Percentiles rank a stretch among this genome's conserved stretches.
Evolutionary conservation across 2,113 vertebrate species (phyloP).

Genomic region (Balaeniceps rex): DNA sequence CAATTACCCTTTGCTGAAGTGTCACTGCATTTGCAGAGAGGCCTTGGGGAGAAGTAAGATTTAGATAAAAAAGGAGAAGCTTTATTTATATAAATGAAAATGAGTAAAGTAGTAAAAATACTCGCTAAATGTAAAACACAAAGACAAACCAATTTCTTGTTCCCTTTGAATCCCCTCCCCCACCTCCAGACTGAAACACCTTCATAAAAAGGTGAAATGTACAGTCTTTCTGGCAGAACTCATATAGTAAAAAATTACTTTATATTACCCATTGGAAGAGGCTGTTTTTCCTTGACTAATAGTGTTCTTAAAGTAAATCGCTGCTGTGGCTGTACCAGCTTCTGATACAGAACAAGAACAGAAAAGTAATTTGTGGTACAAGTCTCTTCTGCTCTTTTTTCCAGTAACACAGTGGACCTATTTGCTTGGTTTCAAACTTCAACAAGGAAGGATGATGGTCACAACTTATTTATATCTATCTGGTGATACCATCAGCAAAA

Average conservation of each 20-base stretch:
- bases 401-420: background rate
- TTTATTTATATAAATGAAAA: constrained; percentile 47
- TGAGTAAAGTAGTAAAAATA: background rate
- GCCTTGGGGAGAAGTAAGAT: background rate
- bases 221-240: background rate
- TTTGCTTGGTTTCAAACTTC: background rate
- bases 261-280: background rate
- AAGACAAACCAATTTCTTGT: background rate
- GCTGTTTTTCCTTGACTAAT: background rate
- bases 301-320: background rate
- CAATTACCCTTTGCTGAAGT: constrained; percentile 29
- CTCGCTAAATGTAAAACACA: background rate
- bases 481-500: background rate
- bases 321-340: background rate
- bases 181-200: background rate
- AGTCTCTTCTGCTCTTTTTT: background rate
- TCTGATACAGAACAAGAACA: background rate
- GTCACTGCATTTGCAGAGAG: background rate
- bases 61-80: background rate
- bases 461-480: background rate
- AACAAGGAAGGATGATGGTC: background rate
- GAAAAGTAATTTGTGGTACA: background rate
- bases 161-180: background rate
- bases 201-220: background rate
- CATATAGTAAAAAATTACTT: background rate